These are phyloP conservation scores for Phaedon cochleariae DNA, from an alignment of 2,888 invertebrate species.

Conservation along the genomic window DNA sequence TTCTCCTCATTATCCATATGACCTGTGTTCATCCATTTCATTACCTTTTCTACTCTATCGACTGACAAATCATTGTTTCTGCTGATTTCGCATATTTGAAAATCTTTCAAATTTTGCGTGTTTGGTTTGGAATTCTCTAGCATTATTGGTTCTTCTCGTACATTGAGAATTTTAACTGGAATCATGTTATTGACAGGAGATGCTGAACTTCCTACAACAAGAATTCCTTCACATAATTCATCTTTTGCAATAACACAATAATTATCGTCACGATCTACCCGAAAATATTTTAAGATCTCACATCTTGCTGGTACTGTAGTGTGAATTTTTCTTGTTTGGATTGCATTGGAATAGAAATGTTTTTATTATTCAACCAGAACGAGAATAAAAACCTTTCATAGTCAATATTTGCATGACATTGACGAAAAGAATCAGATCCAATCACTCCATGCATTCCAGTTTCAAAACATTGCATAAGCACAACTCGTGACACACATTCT, in stretches of 20 bases:
- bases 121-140: too few species aligned
- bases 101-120: too few species aligned
- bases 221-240: not conserved
- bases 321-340: not conserved
- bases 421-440: constrained; percentile 18
- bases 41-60: not conserved
- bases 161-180: not conserved
- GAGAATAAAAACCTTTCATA: constrained; percentile 15
- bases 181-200: not conserved
- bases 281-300: too few species aligned
- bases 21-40: not conserved
- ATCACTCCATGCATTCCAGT: constrained; percentile 13
- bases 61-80: not conserved
- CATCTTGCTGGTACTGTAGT: too few species aligned
- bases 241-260: not conserved
- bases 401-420: constrained; percentile 16
- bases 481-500: constrained; percentile 7
- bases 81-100: not conserved
- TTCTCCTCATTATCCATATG: constrained; percentile 22
- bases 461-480: constrained; percentile 1
- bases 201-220: not conserved
- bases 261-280: too few species aligned
- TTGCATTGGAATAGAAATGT: not conserved
- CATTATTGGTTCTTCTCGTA: not conserved
- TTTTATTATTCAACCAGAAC: not conserved